phyloP scores from a whole-genome alignment of 1,140 invertebrate genomes.

The Cyphomyrmex costatus region DNA sequence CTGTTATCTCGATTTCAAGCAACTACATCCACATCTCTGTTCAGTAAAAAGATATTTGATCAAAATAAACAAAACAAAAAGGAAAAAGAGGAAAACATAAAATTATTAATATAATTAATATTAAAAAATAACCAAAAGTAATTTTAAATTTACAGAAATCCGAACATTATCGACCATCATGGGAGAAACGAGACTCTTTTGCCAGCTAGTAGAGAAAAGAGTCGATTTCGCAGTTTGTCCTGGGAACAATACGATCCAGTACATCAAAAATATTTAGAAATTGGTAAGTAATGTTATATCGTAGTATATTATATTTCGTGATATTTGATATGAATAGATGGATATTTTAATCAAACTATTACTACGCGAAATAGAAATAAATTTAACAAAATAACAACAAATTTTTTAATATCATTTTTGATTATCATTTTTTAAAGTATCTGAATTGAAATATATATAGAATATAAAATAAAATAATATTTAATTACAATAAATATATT shows the following conservation, averaged over 20 bases:
- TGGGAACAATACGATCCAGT: constrained; percentile 97
- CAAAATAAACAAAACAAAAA: neutral
- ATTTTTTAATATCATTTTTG: neutral
- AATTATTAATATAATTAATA: neutral
- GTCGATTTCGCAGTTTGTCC: constrained; percentile 92
- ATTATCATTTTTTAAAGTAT: neutral
- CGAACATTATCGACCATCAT: constrained; percentile 91
- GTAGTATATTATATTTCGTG: neutral
- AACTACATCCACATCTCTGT: constrained; percentile 6
- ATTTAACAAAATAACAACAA: neutral
- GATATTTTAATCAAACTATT: neutral
- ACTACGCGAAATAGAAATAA: neutral
- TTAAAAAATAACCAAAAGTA: neutral
- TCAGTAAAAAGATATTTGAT: neutral
- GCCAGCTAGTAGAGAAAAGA: constrained; percentile 93
- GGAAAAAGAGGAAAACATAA: neutral
- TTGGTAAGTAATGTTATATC: constrained; percentile 89
- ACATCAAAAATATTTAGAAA: constrained; percentile 97
- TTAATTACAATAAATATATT: neutral
- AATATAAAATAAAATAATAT: neutral
- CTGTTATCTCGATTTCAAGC: constrained; percentile 14
- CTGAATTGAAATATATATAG: neutral
- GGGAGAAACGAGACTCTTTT: constrained; percentile 90
- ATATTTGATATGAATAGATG: neutral
- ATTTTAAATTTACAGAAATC: constrained; percentile 90